Base-by-base conservation (phyloP, 2,888 invertebrate genomes). In the Apoderus coryli region DNA sequence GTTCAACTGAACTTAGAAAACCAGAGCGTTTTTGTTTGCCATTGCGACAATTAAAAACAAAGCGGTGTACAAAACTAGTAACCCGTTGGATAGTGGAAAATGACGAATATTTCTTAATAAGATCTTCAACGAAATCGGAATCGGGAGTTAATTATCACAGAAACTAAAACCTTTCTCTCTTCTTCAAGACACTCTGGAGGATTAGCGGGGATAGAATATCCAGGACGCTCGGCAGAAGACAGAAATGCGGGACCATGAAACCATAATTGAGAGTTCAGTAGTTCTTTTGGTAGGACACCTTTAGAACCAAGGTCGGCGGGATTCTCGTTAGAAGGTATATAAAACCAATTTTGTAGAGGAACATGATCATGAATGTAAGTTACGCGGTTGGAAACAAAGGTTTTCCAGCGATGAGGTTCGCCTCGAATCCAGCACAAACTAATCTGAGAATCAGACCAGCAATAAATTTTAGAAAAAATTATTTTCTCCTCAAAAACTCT, bases 281-380 rank as follows among this genome's bases (percentile, higher is more conserved):
- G n/a, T 7, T 19, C 19, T 7, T 19, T 6, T 7, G 19, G 19
- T 19, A 19, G 6, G 10, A 24, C 9, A 24, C 25, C 25, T 7
- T 10, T 6, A 9, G 25, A 24, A 24, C 9, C 25, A 9, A 10
- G 7, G 10, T 24, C 25, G 6, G 33, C 33, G 7, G 33, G 28
- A 16, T 32, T 28, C 10, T 14, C 3, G 16, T 28, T 12, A 6
- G 27, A 27, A 13, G 10, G 4, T 6, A 32, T 23, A 14, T 33
- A 16, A 23, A 10, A 16, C 28, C 16, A 29, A 4, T 10, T 12
- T 9, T 12, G 6, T 5, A 27, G 13, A 19, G 19, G 19, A 7
- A 19, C 9, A 7, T 19, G 6, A 19, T 19, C 19, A 7, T 19
- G 19, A 19, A 19, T 19, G 6, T 6, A n/a, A n/a, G 19, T 7